Percentiles rank a stretch among this genome's conserved stretches.
These are phyloP conservation scores for Sinocyclocheilus anshuiensis DNA, from an alignment of 2,113 vertebrate species.

Conservation along the genomic window DNA sequence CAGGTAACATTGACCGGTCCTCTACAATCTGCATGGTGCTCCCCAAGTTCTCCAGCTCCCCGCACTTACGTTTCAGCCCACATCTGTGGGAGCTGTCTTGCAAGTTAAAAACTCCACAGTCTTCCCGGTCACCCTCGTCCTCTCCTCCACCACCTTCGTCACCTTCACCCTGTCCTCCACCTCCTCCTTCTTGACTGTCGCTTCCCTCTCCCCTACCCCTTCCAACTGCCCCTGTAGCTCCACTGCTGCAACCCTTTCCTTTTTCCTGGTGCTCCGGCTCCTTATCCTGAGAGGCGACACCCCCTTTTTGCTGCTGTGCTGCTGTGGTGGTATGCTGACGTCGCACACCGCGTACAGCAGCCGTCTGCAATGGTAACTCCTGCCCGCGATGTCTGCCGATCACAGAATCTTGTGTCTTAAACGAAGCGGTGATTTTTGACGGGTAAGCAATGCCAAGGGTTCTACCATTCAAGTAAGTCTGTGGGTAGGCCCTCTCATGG, in stretches of 20 bases:
- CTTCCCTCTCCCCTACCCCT: conserved; percentile 74
- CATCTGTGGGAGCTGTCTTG: conserved; percentile 90
- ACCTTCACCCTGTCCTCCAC: conserved; percentile 48
- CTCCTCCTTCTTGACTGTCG: conserved; percentile 53
- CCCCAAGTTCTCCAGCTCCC: conserved; percentile 88
- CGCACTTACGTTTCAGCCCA: conserved; percentile 98
- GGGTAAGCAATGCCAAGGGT: conserved; percentile 86
- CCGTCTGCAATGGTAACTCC: conserved; percentile 85
- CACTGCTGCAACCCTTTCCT: conserved; percentile 76
- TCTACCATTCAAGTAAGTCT: conserved; percentile 93
- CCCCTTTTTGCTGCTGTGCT: conserved; percentile 64
- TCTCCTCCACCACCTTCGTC: conserved; percentile 53
- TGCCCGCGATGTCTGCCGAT: conserved; percentile 78
- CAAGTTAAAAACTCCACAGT: conserved; percentile 79
- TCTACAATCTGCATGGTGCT: conserved; percentile 98
- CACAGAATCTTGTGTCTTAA: conserved; percentile 85
- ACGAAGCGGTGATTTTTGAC: conserved; percentile 82
- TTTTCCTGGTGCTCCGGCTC: conserved; percentile 67
- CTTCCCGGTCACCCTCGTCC: conserved; percentile 64
- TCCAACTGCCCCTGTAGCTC: conserved; percentile 75
- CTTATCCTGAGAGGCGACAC: conserved; percentile 65
- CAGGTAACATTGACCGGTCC: conserved; percentile 94
- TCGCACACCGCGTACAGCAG: conserved; percentile 88
- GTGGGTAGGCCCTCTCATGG: conserved; percentile 90
- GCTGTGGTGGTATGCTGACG: conserved; percentile 75